Conservation (phyloP, 2,797 vertebrate genomes). For the Platalea minor region DNA sequence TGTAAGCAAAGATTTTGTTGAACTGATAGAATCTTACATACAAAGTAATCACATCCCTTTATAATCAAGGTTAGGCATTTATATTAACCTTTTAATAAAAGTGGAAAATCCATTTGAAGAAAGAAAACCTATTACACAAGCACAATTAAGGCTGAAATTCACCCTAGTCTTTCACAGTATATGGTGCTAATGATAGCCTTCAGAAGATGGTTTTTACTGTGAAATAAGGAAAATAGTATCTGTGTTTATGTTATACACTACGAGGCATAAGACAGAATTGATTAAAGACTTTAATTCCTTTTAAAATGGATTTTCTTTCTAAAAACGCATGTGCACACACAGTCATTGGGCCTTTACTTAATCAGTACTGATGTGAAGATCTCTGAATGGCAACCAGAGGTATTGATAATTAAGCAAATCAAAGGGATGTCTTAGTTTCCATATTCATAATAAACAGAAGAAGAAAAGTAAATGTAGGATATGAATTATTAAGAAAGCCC, state of each 20-base stretch:
- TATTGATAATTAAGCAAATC: not conserved
- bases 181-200: not conserved
- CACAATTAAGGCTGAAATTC: not conserved
- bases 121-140: not conserved
- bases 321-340: not conserved
- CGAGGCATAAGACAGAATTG: not conserved
- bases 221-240: not conserved
- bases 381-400: not conserved
- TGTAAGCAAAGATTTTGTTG: not conserved
- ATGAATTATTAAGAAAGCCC: not conserved
- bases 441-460: not conserved
- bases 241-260: not conserved
- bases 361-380: not conserved
- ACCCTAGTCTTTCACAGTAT: not conserved
- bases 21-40: not conserved
- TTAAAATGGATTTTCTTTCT: not conserved
- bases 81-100: not conserved
- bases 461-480: not conserved
- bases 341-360: not conserved
- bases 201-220: not conserved
- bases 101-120: not conserved
- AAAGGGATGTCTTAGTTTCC: not conserved
- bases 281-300: not conserved
- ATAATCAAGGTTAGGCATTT: not conserved
- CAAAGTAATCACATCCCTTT: not conserved